Evolutionary conservation across 1,140 invertebrate genomes (phyloP), one percentile per base, ranked within the genome.

Genomic region (Vanessa atalanta): DNA sequence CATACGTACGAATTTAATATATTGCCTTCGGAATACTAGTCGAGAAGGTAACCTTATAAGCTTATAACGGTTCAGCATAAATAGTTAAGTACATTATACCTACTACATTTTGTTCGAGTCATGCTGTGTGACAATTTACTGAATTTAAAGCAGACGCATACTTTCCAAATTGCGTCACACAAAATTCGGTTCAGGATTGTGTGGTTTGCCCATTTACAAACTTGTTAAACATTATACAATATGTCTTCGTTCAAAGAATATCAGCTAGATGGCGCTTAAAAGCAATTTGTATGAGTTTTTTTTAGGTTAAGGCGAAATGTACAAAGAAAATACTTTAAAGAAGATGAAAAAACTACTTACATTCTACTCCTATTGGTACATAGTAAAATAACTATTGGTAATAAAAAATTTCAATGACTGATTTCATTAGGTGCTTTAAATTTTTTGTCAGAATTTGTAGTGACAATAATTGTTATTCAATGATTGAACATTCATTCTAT

Each of bases 151-250:
- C 61, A 71, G 61, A 71, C 69, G 69, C 66, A 74, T 88, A 86
- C 87, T 88, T 90, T 87, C 86, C 83, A 84, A 84, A 87, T 88
- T 82, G 85, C 88, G 88, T 90, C 88, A 90, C 65, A 73, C 48
- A 77, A 83, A 86, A 84, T 88, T 90, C 80, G 83, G 83, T 65
- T 79, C 61, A 23, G 43, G 50, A 15, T 48, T 47, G 55, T 50
- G 69, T 43, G 69, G 47, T 50, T 65, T 64, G 57, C 15, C 20
- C 61, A 71, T 71, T 69, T 71, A 64, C 47, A 63, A 70, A 63
- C 57, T 70, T 63, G 68, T 70, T 70, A 50, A 15, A 63, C 47
- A 48, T 16, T 50, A 48, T 63, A 50, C 57, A 47, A 37, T 7
- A 14, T 65, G 48, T 69, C 16, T 48, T 20, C 48, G 61, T 74